These are phyloP conservation scores for Aythya baeri DNA, from an alignment of 2,113 vertebrate species.

Conservation along the genomic window DNA sequence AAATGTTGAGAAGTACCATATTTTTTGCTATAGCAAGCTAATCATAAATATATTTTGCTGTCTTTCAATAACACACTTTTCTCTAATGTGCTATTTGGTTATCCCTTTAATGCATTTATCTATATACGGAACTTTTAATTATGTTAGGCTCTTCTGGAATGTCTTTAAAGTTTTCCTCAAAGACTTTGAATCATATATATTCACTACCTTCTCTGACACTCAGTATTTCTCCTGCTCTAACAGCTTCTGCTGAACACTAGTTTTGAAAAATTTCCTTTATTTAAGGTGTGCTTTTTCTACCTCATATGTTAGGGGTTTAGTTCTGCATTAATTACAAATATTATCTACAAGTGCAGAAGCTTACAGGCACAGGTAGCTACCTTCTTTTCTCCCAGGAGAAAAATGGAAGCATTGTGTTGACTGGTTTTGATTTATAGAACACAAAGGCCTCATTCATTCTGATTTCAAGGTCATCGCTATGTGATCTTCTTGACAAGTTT, in stretches of 20 bases:
- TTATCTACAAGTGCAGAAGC: not conserved
- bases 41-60: not conserved
- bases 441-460: slow-evolving; percentile 56
- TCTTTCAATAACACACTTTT: not conserved
- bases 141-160: slow-evolving; percentile 47
- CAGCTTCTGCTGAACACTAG: not conserved
- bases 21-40: not conserved
- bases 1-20: not conserved
- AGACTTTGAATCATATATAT: not conserved
- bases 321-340: not conserved
- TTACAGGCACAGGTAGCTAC: slow-evolving; percentile 4
- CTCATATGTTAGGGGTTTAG: not conserved
- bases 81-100: not conserved
- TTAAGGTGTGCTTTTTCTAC: not conserved
- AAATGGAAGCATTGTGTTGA: not conserved
- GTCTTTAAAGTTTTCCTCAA: slow-evolving; percentile 52
- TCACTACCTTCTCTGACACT: not conserved
- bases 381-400: not conserved
- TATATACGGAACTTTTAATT: slow-evolving; percentile 29
- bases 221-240: not conserved
- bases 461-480: slow-evolving; percentile 38
- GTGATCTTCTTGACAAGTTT: slow-evolving; percentile 61
- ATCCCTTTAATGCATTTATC: slow-evolving; percentile 24
- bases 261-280: not conserved
- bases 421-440: slow-evolving; percentile 37